Evolutionary conservation across 2,113 vertebrate species (phyloP).

Genomic region (Calypte anna): DNA sequence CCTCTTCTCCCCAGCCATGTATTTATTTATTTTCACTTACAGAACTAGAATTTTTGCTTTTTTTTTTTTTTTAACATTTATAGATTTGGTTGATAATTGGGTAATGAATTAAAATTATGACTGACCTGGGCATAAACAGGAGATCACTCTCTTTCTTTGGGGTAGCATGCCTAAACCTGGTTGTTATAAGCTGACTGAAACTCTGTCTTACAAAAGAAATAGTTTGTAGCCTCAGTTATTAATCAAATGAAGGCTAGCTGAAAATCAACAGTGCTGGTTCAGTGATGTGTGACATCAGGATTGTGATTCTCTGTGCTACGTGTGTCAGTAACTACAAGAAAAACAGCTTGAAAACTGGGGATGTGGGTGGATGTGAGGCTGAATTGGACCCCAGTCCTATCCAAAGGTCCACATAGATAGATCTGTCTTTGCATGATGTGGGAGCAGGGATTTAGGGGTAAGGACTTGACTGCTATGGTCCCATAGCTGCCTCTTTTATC

Average conservation of each 20-base stretch:
- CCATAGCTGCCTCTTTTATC: background rate
- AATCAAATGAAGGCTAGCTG: background rate
- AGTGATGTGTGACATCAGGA: background rate
- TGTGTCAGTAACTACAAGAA: background rate
- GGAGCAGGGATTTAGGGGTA: background rate
- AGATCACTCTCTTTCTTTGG: background rate
- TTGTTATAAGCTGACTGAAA: background rate
- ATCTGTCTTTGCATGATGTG: background rate
- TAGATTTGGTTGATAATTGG: background rate
- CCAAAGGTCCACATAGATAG: background rate
- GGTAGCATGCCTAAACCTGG: background rate
- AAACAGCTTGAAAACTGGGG: background rate
- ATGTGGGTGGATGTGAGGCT: background rate
- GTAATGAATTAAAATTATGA: background rate
- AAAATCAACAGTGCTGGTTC: background rate
- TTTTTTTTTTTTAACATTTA: background rate
- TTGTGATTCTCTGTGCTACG: background rate
- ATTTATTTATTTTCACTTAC: background rate
- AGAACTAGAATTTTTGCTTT: background rate
- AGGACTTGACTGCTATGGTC: background rate
- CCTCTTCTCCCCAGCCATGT: background rate
- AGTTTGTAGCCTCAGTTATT: background rate
- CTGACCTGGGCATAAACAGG: background rate
- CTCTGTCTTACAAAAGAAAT: background rate
- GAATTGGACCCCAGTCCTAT: background rate